Evolutionary conservation across 2,113 vertebrate species (phyloP).

Genomic region (Corynorhinus townsendii): DNA sequence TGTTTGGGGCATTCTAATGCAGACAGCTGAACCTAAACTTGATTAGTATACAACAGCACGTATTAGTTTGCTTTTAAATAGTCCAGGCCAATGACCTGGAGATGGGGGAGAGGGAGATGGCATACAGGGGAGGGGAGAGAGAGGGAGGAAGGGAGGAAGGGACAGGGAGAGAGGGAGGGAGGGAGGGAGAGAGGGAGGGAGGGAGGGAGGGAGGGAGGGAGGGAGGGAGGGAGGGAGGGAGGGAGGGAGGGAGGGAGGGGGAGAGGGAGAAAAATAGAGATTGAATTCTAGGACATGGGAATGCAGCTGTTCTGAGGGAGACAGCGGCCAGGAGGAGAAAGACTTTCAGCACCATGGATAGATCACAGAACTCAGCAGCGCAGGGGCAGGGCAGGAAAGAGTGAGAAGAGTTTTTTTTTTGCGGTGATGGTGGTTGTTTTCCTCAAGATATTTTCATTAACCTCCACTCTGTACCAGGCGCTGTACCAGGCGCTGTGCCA

Average conservation of each 20-base stretch:
- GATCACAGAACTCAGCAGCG: fast-evolving
- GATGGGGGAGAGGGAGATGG: background rate
- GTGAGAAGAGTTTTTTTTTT: background rate
- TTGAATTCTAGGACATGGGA: background rate
- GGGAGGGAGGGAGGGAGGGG: background rate
- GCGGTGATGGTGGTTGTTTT: background rate
- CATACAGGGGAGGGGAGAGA: background rate
- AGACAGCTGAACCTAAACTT: background rate
- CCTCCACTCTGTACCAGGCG: background rate
- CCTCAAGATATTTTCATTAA: background rate
- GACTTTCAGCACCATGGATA: conserved; percentile 62
- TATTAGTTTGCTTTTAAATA: background rate
- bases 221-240: background rate
- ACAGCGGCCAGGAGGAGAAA: background rate
- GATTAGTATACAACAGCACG: background rate
- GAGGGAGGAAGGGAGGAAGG: too few relatives aligned
- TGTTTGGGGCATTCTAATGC: background rate
- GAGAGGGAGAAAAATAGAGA: background rate
- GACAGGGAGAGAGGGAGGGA: fast-evolving
- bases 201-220: too few relatives aligned
- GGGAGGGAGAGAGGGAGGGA: too few relatives aligned
- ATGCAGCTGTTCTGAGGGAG: background rate
- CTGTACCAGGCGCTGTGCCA: background rate
- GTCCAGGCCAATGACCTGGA: background rate
- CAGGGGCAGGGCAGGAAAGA: fast-evolving